Evolutionary conservation across 2,888 invertebrate genomes (phyloP).

Genomic region (Ophioninae sp.): DNA sequence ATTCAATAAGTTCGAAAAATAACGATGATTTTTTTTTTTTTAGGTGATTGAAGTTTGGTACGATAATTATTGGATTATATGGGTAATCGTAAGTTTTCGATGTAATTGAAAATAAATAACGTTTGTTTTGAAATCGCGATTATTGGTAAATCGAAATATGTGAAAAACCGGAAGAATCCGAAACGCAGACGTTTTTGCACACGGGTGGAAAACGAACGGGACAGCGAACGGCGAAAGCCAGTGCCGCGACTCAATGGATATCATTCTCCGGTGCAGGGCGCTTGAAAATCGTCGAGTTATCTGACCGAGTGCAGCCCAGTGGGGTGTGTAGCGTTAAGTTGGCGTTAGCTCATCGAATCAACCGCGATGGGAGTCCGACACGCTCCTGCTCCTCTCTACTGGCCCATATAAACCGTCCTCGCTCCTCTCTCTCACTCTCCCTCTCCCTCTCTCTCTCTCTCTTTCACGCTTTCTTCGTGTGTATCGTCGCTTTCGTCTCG

Average conservation of each 20-base stretch:
- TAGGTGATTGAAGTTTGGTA: no score
- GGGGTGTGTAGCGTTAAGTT: conserved; percentile 79
- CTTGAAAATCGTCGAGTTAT: conserved; percentile 77
- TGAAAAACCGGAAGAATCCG: conserved; percentile 43
- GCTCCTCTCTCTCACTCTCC: conserved; percentile 10
- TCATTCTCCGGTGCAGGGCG: conserved; percentile 68
- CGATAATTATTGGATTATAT: no score
- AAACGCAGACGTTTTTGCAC: conserved; percentile 44
- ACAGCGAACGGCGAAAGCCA: conserved; percentile 48
- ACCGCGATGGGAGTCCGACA: conserved; percentile 69
- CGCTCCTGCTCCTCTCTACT: conserved; percentile 59
- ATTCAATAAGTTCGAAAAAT: no score
- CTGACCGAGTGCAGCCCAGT: conserved; percentile 77
- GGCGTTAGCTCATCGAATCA: conserved; percentile 76
- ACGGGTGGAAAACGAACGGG: conserved; percentile 32
- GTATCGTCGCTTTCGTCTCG: conserved; percentile 50
- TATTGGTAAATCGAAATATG: conserved; percentile 50
- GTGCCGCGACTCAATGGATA: conserved; percentile 64
- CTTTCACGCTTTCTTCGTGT: conserved; percentile 9
- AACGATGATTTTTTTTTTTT: no score
- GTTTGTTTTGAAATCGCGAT: background rate
- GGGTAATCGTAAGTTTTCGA: no score
- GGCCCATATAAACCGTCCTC: conserved; percentile 58
- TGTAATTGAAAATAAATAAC: background rate
- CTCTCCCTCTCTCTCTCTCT: conserved; percentile 23